A percentile compares a stretch with the other conserved stretches of the same genome.
These are phyloP conservation scores for Tetrapedia diversipes DNA, from an alignment of 2,888 invertebrate genomes.

Conservation along the genomic window DNA sequence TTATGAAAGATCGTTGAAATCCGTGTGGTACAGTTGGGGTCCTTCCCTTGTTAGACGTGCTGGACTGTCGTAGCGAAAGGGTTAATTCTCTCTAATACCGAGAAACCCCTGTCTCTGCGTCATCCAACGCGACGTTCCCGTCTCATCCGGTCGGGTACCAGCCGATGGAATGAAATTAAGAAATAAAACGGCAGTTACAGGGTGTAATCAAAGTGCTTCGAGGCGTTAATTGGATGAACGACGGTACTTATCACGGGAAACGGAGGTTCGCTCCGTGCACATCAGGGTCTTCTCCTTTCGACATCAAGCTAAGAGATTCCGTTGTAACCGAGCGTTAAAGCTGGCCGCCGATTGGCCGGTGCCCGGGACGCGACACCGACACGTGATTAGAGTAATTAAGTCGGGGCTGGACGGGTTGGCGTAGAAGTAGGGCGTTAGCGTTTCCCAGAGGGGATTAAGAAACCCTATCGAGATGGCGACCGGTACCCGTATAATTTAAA, in stretches of 20 bases:
- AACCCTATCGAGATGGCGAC: conserved; percentile 75
- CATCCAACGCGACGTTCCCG: too few species aligned
- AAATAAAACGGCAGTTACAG: conserved; percentile 33
- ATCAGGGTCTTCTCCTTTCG: conserved; percentile 56
- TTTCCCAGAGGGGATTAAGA: conserved; percentile 79
- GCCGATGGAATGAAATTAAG: conserved; percentile 25
- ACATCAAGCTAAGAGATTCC: conserved; percentile 38
- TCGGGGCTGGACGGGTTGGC: conserved; percentile 48
- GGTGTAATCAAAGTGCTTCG: conserved; percentile 50
- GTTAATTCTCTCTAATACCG: too few species aligned
- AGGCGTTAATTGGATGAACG: conserved; percentile 56
- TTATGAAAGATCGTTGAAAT: too few species aligned
- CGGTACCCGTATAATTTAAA: conserved; percentile 76
- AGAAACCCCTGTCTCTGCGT: too few species aligned
- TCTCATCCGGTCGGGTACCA: too few species aligned
- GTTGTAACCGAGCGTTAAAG: conserved; percentile 35
- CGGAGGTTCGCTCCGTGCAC: conserved; percentile 41
- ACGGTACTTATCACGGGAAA: conserved; percentile 52
- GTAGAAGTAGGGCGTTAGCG: conserved; percentile 79
- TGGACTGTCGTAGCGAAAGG: too few species aligned
- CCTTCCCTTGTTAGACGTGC: too few species aligned
- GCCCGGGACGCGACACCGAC: conserved; percentile 59
- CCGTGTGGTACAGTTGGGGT: too few species aligned
- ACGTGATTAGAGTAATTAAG: conserved; percentile 79
- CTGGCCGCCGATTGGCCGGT: conserved; percentile 55